Conservation (phyloP, 2,797 vertebrate species). For the Acanthiza pusilla region DNA sequence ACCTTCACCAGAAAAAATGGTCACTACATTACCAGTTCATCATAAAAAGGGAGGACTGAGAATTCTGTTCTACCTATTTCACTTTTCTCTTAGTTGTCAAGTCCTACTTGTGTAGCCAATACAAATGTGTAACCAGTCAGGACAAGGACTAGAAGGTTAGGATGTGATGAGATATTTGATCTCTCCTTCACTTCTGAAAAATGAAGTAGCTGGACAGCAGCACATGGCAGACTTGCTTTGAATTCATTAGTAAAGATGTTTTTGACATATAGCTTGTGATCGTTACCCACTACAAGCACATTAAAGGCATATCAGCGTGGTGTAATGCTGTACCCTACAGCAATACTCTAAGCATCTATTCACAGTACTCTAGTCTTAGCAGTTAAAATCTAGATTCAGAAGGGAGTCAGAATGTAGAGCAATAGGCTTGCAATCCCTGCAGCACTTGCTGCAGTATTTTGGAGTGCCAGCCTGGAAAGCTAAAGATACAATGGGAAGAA, state of each 20-base stretch:
- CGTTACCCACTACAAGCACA: background rate
- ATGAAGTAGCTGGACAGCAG: background rate
- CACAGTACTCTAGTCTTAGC: background rate
- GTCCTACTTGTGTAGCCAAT: background rate
- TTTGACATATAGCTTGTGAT: background rate
- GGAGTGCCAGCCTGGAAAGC: background rate
- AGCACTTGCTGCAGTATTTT: background rate
- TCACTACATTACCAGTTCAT: background rate
- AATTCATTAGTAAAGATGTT: background rate
- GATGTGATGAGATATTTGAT: background rate
- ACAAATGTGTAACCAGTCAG: background rate
- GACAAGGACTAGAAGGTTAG: background rate
- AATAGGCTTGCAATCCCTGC: background rate
- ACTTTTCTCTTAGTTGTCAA: background rate
- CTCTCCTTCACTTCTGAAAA: background rate
- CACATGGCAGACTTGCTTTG: background rate
- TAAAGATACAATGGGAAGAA: background rate
- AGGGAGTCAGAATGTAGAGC: background rate
- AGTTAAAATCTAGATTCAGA: background rate
- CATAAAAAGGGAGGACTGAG: background rate
- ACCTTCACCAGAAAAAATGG: background rate
- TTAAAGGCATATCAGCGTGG: background rate
- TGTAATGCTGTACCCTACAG: background rate
- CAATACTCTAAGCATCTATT: slow-evolving; percentile 1
- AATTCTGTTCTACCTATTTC: background rate